Base-by-base conservation (phyloP, 2,113 vertebrate genomes). In the Pteruthius melanotis region DNA sequence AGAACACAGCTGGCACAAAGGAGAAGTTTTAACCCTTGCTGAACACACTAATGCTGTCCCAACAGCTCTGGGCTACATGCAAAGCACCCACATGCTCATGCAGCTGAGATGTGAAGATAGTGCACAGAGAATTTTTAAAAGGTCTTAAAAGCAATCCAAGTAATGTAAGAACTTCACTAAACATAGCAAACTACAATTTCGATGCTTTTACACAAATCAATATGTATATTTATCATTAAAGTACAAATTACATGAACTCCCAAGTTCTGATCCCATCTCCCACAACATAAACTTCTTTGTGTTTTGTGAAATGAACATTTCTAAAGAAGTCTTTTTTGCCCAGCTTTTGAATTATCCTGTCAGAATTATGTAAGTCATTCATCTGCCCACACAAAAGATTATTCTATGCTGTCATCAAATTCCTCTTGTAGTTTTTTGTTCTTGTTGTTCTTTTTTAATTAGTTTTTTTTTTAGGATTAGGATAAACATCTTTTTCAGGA, bases 31-130 rank as follows among this genome's bases (percentile, higher is more conserved):
- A 77, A 57, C 24, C 57, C 75, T 54, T 69, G 59, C 64, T 68
- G 52, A 65, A 64, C 26, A 23, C 16, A n/a, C 35, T 30, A 39
- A 31, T 16, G 24, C 44, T 65, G 31, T 24, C 45, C 54, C 10
- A 39, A 14, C 13, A 68, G 20, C 30, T 78, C 28, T 57, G 50
- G n/a, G 40, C 39, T 72, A 71, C 44, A 40, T 16, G 10, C 52
- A 61, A 37, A 83, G 11, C 40, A 60, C 28, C 24, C 42, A 57
- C 0, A 16, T 0, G 1, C n/a, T n/a, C n/a, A n/a, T 20, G 37
- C 54, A 61, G 30, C 27, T 53, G 17, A 68, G 53, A 26, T 72
- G 28, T 15, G 24, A 77, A 59, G 31, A 42, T 49, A 68, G 27
- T n/a, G 60, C n/a, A 22, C 11, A 44, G 20, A 35, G 39, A 35